Conservation (phyloP, 2,797 vertebrate species). For the Takifugu rubripes region DNA sequence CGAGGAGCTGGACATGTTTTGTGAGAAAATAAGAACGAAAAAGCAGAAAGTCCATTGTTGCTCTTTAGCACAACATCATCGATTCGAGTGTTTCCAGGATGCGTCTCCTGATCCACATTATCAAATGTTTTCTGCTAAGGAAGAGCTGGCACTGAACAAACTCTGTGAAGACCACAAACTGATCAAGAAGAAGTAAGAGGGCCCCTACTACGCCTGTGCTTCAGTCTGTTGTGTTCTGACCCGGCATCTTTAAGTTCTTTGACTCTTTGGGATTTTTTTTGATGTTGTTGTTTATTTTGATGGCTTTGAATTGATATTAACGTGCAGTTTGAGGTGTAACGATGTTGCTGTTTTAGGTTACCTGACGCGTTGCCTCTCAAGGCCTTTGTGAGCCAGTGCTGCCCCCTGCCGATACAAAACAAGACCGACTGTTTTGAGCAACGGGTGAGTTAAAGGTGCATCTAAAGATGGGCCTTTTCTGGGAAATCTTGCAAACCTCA, state of each 20-base stretch:
- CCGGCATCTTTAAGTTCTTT: background rate
- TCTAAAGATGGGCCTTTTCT: too few species aligned
- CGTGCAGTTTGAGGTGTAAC: background rate
- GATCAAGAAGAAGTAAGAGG: slow-evolving; percentile 63
- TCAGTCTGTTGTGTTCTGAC: background rate
- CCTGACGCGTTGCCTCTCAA: slow-evolving; percentile 48
- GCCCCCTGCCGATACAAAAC: slow-evolving; percentile 43
- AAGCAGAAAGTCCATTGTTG: slow-evolving; percentile 58
- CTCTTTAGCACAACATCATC: slow-evolving; percentile 15
- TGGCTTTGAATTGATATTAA: background rate
- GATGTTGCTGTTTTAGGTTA: slow-evolving; percentile 30
- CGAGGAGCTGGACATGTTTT: slow-evolving; percentile 66
- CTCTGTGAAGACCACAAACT: slow-evolving; percentile 65
- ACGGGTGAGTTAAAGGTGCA: slow-evolving; percentile 51
- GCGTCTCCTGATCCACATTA: slow-evolving; percentile 62
- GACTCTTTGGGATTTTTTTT: background rate
- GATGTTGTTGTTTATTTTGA: background rate
- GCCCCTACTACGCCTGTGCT: background rate
- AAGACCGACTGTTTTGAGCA: slow-evolving; percentile 46
- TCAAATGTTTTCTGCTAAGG: slow-evolving; percentile 9
- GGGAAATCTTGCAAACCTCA: background rate
- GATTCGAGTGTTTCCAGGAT: slow-evolving; percentile 62
- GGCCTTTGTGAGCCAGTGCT: slow-evolving; percentile 64
- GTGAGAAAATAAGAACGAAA: slow-evolving; percentile 25
- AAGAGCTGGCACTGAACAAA: slow-evolving; percentile 23